Evolutionary conservation across 2,888 invertebrate genomes (phyloP), one percentile per base, ranked within the genome.

Genomic region (Melanostoma mellinum): DNA sequence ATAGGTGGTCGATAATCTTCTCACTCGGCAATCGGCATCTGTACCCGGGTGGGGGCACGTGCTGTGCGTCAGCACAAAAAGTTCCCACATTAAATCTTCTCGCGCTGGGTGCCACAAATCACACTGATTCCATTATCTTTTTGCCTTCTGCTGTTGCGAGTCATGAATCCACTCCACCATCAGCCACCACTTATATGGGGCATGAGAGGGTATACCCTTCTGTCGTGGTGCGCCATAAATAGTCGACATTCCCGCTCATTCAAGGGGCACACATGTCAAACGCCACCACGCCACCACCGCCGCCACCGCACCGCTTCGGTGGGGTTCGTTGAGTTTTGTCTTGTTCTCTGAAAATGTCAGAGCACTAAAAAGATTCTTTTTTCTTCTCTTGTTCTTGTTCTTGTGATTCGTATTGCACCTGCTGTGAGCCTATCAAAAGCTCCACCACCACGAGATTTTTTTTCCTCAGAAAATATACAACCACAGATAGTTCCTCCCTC

Each of bases 41-140:
- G 67, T 35, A 55, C 33, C 52, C 42, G 33, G 36, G 32, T 68
- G 10, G 63, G 71, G 87, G 86, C 87, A 87, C 87, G 87, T 87
- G 87, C 87, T 86, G 86, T 79, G 81, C 85, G 86, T 86, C 87
- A 86, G 75, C 78, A 80, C 78, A 50, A 63, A 85, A 80, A 81
- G 76, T 87, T 87, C 87, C 86, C 87, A 86, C 87, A 87, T 86
- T 86, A 87, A 86, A 86, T 87, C 87, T 86, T 85, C 75, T 52
- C 82, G 73, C 84, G 74, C 63, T 60, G 78, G 69, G 84, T 84
- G 84, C 84, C 79, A 79, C 78, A 84, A 78, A 84, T 79, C 79
- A 79, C 84, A 84, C 67, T 65, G 74, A 84, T 79, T 84, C 65
- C 84, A 79, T 84, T 84, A 74, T 80, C 82, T 65, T 44, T 76